Conservation (phyloP, 2,113 vertebrate genomes). For the Alligator mississippiensis region DNA sequence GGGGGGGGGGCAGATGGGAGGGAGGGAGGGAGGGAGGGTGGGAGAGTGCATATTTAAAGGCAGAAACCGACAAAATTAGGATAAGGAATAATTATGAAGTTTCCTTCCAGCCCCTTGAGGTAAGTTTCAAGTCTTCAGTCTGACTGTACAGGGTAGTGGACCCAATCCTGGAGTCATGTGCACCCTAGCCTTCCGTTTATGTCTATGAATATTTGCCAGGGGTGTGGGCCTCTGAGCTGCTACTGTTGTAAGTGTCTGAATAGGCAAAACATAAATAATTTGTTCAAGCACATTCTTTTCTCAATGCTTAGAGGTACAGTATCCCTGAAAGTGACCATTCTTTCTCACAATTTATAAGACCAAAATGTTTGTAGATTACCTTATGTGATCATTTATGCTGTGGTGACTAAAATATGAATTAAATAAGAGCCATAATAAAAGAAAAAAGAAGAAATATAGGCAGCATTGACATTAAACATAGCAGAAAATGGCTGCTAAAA, state of each 20-base stretch:
- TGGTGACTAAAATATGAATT: background rate
- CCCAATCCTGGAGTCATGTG: background rate
- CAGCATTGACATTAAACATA: background rate
- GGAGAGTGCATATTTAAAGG: background rate
- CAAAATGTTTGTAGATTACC: too few species aligned
- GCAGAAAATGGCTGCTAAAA: background rate
- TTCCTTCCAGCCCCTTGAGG: background rate
- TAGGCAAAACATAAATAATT: rapidly evolving
- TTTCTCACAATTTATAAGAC: background rate
- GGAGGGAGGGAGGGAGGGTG: too few species aligned
- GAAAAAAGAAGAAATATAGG: background rate
- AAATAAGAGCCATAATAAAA: conserved; percentile 13
- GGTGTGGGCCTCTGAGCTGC: background rate
- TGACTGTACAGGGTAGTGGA: background rate
- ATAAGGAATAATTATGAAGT: background rate
- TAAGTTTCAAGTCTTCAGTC: background rate
- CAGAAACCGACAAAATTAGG: background rate
- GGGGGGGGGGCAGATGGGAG: too few species aligned
- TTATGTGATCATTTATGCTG: background rate
- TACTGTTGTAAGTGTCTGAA: background rate
- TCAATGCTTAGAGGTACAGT: background rate
- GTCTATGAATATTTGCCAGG: background rate
- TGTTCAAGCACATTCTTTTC: background rate
- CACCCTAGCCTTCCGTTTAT: background rate
- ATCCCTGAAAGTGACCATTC: background rate